Percentiles rank a stretch among this genome's conserved stretches.
These are phyloP conservation scores for Sphyrna mokarran DNA, from an alignment of 2,113 vertebrate species.

Conservation along the genomic window DNA sequence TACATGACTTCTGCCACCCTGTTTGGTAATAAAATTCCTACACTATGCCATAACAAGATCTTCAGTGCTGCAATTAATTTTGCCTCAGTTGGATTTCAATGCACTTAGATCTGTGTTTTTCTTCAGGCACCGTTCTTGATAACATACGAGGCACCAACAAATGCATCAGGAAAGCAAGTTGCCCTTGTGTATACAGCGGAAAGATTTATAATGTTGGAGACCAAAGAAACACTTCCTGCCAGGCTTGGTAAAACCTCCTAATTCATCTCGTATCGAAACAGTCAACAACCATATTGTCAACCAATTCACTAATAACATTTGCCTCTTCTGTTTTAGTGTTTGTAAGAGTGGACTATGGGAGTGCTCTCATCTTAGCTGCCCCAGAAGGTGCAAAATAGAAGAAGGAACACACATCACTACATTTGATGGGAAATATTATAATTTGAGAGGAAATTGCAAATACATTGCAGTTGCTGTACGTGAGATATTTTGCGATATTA, in stretches of 20 bases:
- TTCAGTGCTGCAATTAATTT: neutral
- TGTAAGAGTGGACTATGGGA: neutral
- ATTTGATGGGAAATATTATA: constrained; percentile 35
- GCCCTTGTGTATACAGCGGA: constrained; percentile 18
- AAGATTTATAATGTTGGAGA: neutral
- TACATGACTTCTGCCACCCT: too few species aligned
- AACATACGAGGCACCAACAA: constrained; percentile 1
- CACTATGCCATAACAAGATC: neutral
- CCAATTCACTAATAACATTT: neutral
- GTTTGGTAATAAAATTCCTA: too few species aligned
- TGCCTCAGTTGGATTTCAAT: too few species aligned
- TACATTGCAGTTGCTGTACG: neutral
- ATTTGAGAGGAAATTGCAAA: constrained; percentile 14
- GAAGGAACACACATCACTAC: constrained; percentile 32
- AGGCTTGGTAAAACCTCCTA: constrained; percentile 19
- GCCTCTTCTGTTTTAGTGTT: neutral
- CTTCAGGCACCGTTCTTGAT: constrained; percentile 34
- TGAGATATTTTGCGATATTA: neutral
- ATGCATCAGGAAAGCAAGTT: neutral
- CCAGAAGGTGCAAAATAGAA: constrained; percentile 14
- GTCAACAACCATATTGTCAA: neutral
- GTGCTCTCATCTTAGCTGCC: neutral
- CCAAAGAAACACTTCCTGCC: neutral
- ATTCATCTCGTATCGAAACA: too few species aligned
- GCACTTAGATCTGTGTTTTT: neutral